These are phyloP conservation scores for Ametastegia equiseti DNA, from an alignment of 2,888 invertebrate genomes.

Conservation along the genomic window DNA sequence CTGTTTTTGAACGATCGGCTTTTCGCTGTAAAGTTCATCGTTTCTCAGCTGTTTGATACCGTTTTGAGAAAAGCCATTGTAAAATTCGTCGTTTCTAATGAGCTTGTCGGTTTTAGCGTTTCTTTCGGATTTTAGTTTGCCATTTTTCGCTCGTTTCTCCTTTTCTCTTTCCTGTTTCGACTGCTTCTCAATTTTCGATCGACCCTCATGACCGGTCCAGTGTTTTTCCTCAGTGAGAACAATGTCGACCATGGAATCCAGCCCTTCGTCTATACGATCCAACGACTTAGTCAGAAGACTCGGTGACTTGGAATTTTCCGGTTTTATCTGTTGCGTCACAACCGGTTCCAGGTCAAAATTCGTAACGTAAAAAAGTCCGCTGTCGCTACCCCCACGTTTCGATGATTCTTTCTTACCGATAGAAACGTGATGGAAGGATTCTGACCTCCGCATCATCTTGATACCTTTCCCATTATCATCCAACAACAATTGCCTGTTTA, in stretches of 20 bases:
- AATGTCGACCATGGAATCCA: constrained; percentile 85
- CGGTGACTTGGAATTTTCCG: constrained; percentile 59
- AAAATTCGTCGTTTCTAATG: constrained; percentile 21
- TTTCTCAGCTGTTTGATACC: constrained; percentile 16
- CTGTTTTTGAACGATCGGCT: constrained; percentile 54
- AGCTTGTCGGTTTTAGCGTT: constrained; percentile 26
- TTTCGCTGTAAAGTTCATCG: constrained; percentile 57
- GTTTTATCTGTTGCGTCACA: constrained; percentile 54
- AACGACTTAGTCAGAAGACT: constrained; percentile 83
- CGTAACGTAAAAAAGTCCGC: constrained; percentile 72
- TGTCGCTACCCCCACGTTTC: constrained; percentile 72
- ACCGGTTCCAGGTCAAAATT: constrained; percentile 68
- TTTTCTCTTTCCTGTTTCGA: constrained; percentile 30
- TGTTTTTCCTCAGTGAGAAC: constrained; percentile 80
- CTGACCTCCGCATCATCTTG: constrained; percentile 68
- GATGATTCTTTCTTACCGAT: constrained; percentile 59
- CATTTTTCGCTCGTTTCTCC: constrained; percentile 47
- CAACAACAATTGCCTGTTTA: constrained; percentile 18
- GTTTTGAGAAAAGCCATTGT: background rate
- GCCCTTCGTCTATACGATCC: constrained; percentile 86
- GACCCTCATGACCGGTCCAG: background rate
- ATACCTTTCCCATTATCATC: constrained; percentile 42
- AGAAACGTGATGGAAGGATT: constrained; percentile 70
- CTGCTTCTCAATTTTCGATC: constrained; percentile 14
- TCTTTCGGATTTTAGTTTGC: background rate